Evolutionary conservation across 2,113 vertebrate species (phyloP).

Genomic region (Oncorhynchus gorbuscha): DNA sequence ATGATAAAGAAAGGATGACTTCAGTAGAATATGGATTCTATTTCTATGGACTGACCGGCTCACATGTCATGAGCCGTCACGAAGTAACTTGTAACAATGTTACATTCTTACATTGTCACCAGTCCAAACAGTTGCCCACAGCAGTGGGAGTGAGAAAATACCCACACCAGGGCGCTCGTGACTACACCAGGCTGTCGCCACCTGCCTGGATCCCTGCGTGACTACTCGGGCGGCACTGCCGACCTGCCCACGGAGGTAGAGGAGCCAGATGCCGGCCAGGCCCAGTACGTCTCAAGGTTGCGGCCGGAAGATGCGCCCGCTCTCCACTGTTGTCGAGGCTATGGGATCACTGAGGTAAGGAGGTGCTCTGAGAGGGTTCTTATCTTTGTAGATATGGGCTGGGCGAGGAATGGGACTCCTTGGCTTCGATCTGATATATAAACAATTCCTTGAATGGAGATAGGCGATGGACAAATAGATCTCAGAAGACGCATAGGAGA

Average conservation of each 20-base stretch:
- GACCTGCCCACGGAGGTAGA: slow-evolving; percentile 87
- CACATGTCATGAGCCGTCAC: too few relatives aligned
- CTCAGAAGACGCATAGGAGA: too few relatives aligned
- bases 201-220: slow-evolving; percentile 90
- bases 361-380: too few relatives aligned
- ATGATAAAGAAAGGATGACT: too few relatives aligned
- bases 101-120: background rate
- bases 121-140: slow-evolving; percentile 26
- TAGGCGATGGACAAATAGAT: too few relatives aligned
- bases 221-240: slow-evolving; percentile 80
- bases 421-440: too few relatives aligned
- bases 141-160: slow-evolving; percentile 42
- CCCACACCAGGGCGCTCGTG: slow-evolving; percentile 67
- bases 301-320: slow-evolving; percentile 88
- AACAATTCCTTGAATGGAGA: too few relatives aligned
- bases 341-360: slow-evolving; percentile 87
- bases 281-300: slow-evolving; percentile 94
- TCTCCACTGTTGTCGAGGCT: slow-evolving; percentile 92
- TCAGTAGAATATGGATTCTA: too few relatives aligned
- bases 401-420: too few relatives aligned
- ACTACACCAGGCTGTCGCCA: slow-evolving; percentile 93
- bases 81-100: background rate
- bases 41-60: too few relatives aligned
- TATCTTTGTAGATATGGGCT: too few relatives aligned
- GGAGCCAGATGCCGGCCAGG: slow-evolving; percentile 76